Evolutionary conservation across 2,113 vertebrate genomes (phyloP).

Genomic region (Urocolius indicus): DNA sequence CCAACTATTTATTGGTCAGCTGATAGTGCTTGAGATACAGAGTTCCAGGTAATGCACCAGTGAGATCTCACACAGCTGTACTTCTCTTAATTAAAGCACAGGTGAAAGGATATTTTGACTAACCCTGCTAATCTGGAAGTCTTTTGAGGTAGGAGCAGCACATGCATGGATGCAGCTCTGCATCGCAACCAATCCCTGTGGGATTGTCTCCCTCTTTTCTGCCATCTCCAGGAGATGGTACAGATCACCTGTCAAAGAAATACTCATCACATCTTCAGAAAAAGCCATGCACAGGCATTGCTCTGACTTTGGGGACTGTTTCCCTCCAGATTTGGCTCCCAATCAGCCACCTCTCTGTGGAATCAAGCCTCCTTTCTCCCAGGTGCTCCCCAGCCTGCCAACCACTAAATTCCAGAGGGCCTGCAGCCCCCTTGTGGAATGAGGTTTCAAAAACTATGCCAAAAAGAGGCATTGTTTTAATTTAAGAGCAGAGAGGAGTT

Average conservation of each 20-base stretch:
- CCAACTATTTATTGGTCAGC: slow-evolving; percentile 49
- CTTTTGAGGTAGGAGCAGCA: neutral
- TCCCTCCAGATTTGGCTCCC: neutral
- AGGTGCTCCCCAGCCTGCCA: neutral
- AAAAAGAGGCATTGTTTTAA: slow-evolving; percentile 48
- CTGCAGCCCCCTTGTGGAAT: slow-evolving; percentile 83
- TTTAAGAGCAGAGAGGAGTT: neutral
- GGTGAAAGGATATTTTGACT: neutral
- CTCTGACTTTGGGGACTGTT: neutral
- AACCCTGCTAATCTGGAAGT: neutral
- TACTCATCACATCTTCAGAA: neutral
- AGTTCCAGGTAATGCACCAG: neutral
- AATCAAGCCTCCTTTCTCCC: neutral
- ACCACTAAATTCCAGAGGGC: slow-evolving; percentile 3
- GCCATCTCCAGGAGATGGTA: neutral
- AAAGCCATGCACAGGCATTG: fast-evolving
- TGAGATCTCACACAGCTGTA: neutral
- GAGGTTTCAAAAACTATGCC: slow-evolving; percentile 51
- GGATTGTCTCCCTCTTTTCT: neutral
- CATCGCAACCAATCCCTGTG: neutral
- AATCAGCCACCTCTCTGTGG: neutral
- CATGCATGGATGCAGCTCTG: neutral
- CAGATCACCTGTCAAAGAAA: neutral
- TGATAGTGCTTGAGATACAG: neutral
- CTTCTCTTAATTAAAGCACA: neutral